phyloP scores from a whole-genome alignment of 92 coral and sea anemone species.

The Porites divaricata region DNA sequence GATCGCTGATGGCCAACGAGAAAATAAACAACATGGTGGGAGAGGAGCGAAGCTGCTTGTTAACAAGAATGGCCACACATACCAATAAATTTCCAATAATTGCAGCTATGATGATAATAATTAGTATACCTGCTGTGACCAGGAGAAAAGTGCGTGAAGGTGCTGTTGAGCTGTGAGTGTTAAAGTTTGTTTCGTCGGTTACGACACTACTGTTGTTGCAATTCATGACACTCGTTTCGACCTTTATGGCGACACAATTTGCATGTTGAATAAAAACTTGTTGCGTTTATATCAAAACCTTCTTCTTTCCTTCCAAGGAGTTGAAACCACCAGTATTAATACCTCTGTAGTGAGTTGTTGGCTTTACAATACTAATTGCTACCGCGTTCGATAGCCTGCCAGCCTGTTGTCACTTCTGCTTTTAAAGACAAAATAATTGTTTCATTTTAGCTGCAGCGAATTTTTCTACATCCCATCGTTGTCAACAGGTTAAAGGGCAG shows the following conservation, averaged over 20 bases:
- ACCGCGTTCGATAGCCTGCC: too few species aligned
- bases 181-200: background rate
- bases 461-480: too few species aligned
- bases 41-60: slow-evolving; percentile 72
- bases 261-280: background rate
- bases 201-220: background rate
- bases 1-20: slow-evolving; percentile 86
- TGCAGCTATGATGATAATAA: slow-evolving; percentile 65
- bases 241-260: background rate
- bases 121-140: slow-evolving; percentile 49
- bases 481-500: too few species aligned
- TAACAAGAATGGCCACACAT: slow-evolving; percentile 75
- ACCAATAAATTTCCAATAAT: slow-evolving; percentile 89
- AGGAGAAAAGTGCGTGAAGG: slow-evolving; percentile 6
- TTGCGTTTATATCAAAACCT: background rate
- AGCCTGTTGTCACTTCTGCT: too few species aligned
- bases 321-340: background rate
- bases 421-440: too few species aligned
- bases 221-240: background rate
- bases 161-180: slow-evolving; percentile 3
- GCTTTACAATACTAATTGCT: too few species aligned
- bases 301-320: background rate
- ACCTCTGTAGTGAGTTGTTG: too few species aligned
- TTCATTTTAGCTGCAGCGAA: too few species aligned
- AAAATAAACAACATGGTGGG: slow-evolving; percentile 87